Base-by-base conservation (phyloP, 2,888 invertebrate species). In the Xylophagus ater region DNA sequence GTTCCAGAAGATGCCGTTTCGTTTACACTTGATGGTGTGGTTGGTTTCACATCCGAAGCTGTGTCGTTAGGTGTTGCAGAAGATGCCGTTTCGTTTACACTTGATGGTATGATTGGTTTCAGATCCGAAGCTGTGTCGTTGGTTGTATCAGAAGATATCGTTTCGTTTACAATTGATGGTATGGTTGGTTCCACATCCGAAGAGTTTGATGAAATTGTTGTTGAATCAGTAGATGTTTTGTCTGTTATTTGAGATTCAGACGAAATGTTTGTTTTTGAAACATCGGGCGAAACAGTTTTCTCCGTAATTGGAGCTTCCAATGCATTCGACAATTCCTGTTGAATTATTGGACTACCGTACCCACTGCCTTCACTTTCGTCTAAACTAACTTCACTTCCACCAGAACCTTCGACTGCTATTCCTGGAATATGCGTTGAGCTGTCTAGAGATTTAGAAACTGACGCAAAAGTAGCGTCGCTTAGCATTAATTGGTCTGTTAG, bases 401-500 rank as follows among this genome's bases (percentile, higher is more conserved):
- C 60, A 1, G 58, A 57, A 2, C 51, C 53, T 37, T 49, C 48
- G 7, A 33, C 17, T 15, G 41, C 36, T 12, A 23, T 37, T 20
- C 35, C 31, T 23, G 37, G 13, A 3, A 29, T 33, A 14, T 41
- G 44, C 17, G 41, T 43, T 7, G 43, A 19, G 23, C 14, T 53
- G 6, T 49, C 56, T 1, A 56, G 53, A 4, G 48, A 47, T 2
- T 56, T 51, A 4, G 53, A 42, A 9, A 55, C 51, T 15, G 41
- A 28, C 13, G 53, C 50, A 13, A 50, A 41, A 4, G 69, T 60
- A n/a, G 65, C 58, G 44, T 71, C 71, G 47, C 69, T 69, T 7
- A 69, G 45, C 72, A 72, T 72, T 1, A 70, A 46, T 26, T 71
- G 69, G 25, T 70, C 70, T 8, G 59, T 55, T 10, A 60, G 54